Base-by-base conservation (phyloP, 2,113 vertebrate species). In the Pituophis catenifer region DNA sequence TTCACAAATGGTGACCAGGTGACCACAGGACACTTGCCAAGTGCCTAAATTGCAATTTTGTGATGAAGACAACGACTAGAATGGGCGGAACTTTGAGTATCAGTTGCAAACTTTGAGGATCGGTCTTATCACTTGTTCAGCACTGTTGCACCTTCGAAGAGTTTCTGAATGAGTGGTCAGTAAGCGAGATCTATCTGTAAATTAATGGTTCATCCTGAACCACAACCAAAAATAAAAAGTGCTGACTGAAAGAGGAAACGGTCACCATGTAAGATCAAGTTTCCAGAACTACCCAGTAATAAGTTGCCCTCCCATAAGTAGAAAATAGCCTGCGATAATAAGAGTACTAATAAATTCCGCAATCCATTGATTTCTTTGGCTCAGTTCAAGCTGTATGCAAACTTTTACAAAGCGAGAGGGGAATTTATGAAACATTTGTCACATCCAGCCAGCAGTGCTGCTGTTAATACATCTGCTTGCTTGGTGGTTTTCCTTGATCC, bases 301-400 rank as follows among this genome's bases (percentile, higher is more conserved):
- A 92, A 44, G 50, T 96, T 94, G 94, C 94, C 95, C 54, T 93
- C 85, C 94, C 95, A 93, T 95, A 93, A 97, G 96, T 92, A 97
- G 94, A 95, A 97, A 97, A 95, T 96, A 94, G 96, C 95, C 96
- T 97, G 95, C 97, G 98, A 98, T 98, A 98, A 99, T 98, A 98
- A 98, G 98, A 97, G 97, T 99, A 98, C 98, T 99, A 98, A 99
- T 99, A 98, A 99, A 99, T 99, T 99, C 98, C 98, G 98, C 98
- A 98, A 98, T 98, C 98, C 98, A 99, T 99, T 98, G 99, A 99
- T 99, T 99, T 98, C 98, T 97, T 98, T 97, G 98, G 98, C 98
- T 98, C 98, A 98, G 98, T 97, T 97, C 98, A 99, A 98, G 99
- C 99, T 99, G 99, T 98, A 98, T 98, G 97, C 98, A 99, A 98